Base-by-base conservation (phyloP, 1,140 invertebrate genomes). In the Bradynema listronoti region DNA sequence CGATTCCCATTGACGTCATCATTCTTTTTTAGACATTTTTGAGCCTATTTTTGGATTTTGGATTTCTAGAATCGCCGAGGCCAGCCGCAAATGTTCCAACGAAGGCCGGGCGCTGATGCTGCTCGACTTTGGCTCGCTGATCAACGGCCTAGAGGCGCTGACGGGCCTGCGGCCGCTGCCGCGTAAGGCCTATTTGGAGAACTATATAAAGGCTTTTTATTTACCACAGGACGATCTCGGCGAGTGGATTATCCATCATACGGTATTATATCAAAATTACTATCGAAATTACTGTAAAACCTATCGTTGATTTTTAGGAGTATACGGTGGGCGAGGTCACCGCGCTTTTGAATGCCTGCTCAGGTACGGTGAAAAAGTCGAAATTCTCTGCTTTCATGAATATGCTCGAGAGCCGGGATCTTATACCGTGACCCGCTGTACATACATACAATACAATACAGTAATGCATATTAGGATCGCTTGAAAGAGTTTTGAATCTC, bases 81-180 rank as follows among this genome's bases (percentile, higher is more conserved):
- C 88, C 0, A n/a, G n/a, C n/a, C 89, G 87, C 66, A 94, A 93
- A 78, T 98, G 94, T 81, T 90, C 90, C 0, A 91, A 91, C 66
- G 91, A 90, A 65, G 94, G 94, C 1, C 81, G 93, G 59, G 93
- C 90, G 0, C 78, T 97, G 2, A 98, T 98, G 93, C 91, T 95
- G 77, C 81, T 98, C 2, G 94, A 98, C 83, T 96, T 91, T 79
- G 89, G 91, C 24, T 92, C 97, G 78, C 86, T 96, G 58, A 83
- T 91, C 51, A 86, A 87, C 7, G 92, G 94, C 73, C 82, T 95
- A 33, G 90, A 94, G 78, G 86, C 86, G 71, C 84, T 94, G 16
- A 87, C 88, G 0, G 84, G 78, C 46, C 68, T 70, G 52, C 81
- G 81, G 77, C 90, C 90, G 14, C 84, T 94, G 34, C 90, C 91